These are phyloP conservation scores for Ichneumoninae sp. DNA, from an alignment of 2,888 invertebrate species.

Conservation along the genomic window DNA sequence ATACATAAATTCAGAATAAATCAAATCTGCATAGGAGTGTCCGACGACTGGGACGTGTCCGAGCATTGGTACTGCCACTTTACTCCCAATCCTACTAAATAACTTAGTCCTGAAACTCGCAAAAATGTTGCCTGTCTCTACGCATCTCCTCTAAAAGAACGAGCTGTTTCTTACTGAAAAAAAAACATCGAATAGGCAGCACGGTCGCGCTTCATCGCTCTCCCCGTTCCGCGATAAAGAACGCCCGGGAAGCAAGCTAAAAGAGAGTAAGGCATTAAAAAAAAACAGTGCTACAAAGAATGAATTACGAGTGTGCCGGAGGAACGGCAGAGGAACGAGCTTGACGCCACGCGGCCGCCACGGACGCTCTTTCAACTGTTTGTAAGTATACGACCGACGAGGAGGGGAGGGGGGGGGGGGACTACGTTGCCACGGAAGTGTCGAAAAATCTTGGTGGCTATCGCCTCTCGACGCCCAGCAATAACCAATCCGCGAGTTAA, in stretches of 20 bases:
- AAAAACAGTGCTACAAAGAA: constrained; percentile 60
- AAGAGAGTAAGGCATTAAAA: constrained; percentile 10
- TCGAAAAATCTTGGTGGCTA: constrained; percentile 72
- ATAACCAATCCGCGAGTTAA: constrained; percentile 79
- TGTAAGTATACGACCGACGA: not conserved
- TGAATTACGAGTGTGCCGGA: constrained; percentile 71
- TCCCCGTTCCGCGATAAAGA: constrained; percentile 41
- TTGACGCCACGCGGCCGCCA: constrained; percentile 43
- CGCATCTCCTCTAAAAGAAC: not conserved
- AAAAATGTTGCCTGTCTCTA: too few species aligned
- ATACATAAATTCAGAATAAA: too few species aligned
- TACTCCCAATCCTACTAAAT: too few species aligned
- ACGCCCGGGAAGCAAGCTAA: constrained; percentile 31
- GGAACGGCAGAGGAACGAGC: constrained; percentile 21
- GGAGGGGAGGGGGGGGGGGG: not conserved
- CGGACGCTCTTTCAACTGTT: constrained; percentile 9
- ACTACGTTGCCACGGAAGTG: constrained; percentile 34
- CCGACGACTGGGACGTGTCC: too few species aligned
- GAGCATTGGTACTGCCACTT: too few species aligned
- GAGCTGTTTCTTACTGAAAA: constrained; percentile 20
- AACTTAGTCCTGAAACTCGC: too few species aligned
- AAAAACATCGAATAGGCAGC: constrained; percentile 49
- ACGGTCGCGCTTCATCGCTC: constrained; percentile 46
- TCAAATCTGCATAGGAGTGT: too few species aligned
- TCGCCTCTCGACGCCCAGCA: constrained; percentile 68